Conservation (phyloP, 2,797 vertebrate species). For the Pangasius macronema region DNA sequence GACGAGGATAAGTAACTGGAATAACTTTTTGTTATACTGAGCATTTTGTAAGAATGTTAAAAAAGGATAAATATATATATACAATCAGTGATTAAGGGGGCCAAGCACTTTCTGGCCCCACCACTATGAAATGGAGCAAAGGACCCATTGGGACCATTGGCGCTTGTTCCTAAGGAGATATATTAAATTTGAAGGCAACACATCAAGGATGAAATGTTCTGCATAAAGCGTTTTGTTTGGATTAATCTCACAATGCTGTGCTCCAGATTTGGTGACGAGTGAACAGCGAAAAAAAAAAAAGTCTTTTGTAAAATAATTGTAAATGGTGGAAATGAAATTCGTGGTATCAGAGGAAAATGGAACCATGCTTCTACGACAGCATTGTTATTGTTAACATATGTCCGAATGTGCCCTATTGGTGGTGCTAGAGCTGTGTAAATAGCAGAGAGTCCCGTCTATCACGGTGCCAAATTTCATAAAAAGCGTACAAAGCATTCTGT, state of each 20-base stretch:
- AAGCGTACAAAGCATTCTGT: neutral
- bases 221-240: too few relatives aligned
- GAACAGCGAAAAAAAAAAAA: neutral
- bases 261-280: neutral
- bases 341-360: neutral
- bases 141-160: neutral
- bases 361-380: too few relatives aligned
- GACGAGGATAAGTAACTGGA: neutral
- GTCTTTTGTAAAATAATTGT: neutral
- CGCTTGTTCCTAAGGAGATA: neutral
- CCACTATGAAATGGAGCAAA: neutral
- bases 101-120: neutral
- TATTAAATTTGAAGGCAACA: neutral
- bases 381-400: neutral
- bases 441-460: neutral
- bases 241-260: neutral
- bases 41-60: neutral
- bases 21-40: neutral
- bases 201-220: neutral
- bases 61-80: too few relatives aligned
- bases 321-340: neutral
- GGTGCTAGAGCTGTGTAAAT: neutral
- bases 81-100: neutral
- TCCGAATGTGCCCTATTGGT: neutral
- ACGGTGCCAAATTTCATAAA: neutral